Evolutionary conservation across 2,888 invertebrate species (phyloP).

Genomic region (Colletes collaris): DNA sequence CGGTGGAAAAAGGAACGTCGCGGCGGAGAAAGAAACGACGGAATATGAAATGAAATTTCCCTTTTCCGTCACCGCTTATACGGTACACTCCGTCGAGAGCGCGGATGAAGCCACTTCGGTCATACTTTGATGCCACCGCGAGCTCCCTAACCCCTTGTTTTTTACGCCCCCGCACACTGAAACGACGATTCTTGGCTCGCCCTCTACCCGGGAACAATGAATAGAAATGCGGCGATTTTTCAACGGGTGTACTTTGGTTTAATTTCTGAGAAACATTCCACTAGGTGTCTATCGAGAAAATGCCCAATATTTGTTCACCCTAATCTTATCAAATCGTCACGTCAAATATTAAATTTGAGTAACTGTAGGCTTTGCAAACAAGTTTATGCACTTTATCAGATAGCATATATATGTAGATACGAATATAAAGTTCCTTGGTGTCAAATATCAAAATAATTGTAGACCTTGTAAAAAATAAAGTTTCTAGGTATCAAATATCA

Average conservation of each 20-base stretch:
- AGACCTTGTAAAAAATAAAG: too few species aligned
- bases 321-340: too few species aligned
- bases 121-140: slow-evolving; percentile 49
- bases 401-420: too few species aligned
- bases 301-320: background rate
- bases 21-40: slow-evolving; percentile 36
- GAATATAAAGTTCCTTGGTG: too few species aligned
- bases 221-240: background rate
- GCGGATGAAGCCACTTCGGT: slow-evolving; percentile 58
- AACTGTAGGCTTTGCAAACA: too few species aligned
- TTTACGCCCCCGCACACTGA: background rate
- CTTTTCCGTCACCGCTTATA: slow-evolving; percentile 44
- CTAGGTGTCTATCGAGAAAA: background rate
- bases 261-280: background rate
- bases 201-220: background rate
- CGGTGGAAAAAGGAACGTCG: slow-evolving; percentile 28
- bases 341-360: too few species aligned
- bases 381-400: too few species aligned
- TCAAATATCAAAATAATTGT: too few species aligned
- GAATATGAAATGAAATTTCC: slow-evolving; percentile 61
- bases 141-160: slow-evolving; percentile 22
- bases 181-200: slow-evolving; percentile 9
- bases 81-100: slow-evolving; percentile 48
- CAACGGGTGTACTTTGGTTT: background rate
- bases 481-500: too few species aligned